Percentiles rank a stretch among this genome's conserved stretches.
phyloP scores from a whole-genome alignment of 2,113 vertebrate species.

The Oryzias melastigma region DNA sequence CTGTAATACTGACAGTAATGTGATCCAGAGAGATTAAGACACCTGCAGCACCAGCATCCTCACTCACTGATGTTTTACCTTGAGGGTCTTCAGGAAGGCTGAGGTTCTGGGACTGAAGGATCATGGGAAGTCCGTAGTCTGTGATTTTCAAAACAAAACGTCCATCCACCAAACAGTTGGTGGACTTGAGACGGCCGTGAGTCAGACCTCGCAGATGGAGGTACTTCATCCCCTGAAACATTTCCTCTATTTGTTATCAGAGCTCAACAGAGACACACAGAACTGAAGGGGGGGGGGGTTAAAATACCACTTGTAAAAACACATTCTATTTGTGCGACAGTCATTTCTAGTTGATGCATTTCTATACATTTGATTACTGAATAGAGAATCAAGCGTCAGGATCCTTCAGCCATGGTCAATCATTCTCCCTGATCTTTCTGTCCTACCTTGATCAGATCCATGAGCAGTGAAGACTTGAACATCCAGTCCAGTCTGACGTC shows the following conservation, averaged over 20 bases:
- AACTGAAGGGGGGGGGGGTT: too few species aligned
- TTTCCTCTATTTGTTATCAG: too few species aligned
- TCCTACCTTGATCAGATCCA: slow-evolving; percentile 82
- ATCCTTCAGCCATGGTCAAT: too few species aligned
- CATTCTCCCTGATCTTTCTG: not conserved
- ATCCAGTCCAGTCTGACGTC: slow-evolving; percentile 92
- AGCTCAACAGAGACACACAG: too few species aligned
- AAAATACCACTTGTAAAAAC: too few species aligned
- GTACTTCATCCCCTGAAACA: slow-evolving; percentile 82
- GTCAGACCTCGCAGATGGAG: slow-evolving; percentile 82
- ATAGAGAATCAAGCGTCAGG: too few species aligned
- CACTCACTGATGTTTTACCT: slow-evolving; percentile 30
- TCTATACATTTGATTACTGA: too few species aligned
- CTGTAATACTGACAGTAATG: too few species aligned
- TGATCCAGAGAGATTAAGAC: too few species aligned
- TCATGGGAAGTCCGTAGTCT: slow-evolving; percentile 80
- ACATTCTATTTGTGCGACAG: too few species aligned
- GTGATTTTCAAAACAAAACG: slow-evolving; percentile 89
- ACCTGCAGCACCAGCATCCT: not conserved
- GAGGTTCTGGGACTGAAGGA: slow-evolving; percentile 79
- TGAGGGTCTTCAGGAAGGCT: slow-evolving; percentile 40
- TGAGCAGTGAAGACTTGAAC: slow-evolving; percentile 89
- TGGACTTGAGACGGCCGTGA: slow-evolving; percentile 87
- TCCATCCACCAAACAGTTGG: slow-evolving; percentile 89
- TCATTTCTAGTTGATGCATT: too few species aligned